Base-by-base conservation (phyloP, 2,797 vertebrate species). In the Catharus ustulatus region DNA sequence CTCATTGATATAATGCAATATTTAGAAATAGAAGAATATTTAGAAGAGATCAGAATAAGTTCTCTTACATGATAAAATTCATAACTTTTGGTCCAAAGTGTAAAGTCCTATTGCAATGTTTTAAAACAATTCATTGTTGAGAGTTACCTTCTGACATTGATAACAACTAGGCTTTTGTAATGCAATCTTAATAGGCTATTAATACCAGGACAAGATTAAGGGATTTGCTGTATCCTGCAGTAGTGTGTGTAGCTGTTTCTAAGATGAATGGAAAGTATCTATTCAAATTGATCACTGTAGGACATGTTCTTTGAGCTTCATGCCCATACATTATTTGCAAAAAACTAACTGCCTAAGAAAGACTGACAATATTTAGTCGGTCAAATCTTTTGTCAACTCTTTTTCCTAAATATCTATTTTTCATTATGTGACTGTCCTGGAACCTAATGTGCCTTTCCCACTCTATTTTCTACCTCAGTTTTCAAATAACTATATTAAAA, bases 131-230 rank as follows among this genome's bases (percentile, higher is more conserved):
- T 76, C 14, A 38, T 84, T 95, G 84, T 90, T 87, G 94, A 72
- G 92, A 93, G 77, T 73, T 96, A 76, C 68, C 27, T 93, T 92
- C 58, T 87, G 87, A 88, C 62, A 84, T 13, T 49, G 76, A 36
- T 77, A 82, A 40, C n/a, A 54, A 21, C 78, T 75, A 77, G 78
- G 30, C 20, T 96, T 96, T 95, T 15, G 17, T 94, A 97, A 96
- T 92, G 58, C 62, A 79, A 89, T 95, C 32, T 96, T 97, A 95
- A 95, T 89, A 86, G 71, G 54, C 54, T 96, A 34, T 94, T 97
- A 96, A 95, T 94, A 93, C 52, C 42, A 72, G 40, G 42, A 52
- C 13, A 62, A 89, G 81, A 95, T 92, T 91, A 97, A 94, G 76
- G 84, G 86, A 84, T 90, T 97, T 95, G 36, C 82, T 94, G 51